These are phyloP conservation scores for Spongilla lacustris DNA, from an alignment of 37 sponge, comb jelly and placozoan genomes.

Conservation along the genomic window DNA sequence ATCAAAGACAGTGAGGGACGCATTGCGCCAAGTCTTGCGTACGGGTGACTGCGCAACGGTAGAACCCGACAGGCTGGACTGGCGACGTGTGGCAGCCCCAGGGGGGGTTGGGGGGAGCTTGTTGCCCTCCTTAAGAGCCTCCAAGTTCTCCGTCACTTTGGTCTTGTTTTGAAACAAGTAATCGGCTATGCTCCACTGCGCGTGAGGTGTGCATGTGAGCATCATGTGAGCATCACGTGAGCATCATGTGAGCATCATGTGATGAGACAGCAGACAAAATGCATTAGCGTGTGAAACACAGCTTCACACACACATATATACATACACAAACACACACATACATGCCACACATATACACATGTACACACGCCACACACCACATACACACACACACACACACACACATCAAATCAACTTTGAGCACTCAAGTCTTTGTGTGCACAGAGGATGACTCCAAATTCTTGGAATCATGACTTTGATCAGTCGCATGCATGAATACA, in stretches of 20 bases:
- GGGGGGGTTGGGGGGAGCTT: background rate
- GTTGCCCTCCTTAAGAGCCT: background rate
- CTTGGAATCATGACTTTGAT: no score
- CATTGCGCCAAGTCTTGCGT: conserved; percentile 13
- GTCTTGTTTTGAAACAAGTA: conserved; percentile 79
- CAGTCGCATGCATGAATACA: no score
- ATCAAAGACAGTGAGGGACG: conserved; percentile 58
- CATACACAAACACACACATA: background rate
- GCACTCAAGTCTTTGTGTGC: no score
- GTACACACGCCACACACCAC: no score
- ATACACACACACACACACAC: no score
- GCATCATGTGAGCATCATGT: background rate
- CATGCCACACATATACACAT: no score
- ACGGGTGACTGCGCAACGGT: background rate
- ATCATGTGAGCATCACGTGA: background rate
- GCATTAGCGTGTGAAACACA: no score
- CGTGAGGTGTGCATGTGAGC: background rate
- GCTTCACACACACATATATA: background rate
- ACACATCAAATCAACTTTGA: no score
- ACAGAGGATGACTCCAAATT: no score
- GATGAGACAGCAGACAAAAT: no score
- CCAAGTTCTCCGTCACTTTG: conserved; percentile 27
- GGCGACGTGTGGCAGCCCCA: background rate
- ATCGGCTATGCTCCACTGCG: conserved; percentile 95
- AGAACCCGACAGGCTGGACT: background rate